These are phyloP conservation scores for Forbesichthys agassizii DNA, from an alignment of 2,113 vertebrate genomes.

Conservation along the genomic window DNA sequence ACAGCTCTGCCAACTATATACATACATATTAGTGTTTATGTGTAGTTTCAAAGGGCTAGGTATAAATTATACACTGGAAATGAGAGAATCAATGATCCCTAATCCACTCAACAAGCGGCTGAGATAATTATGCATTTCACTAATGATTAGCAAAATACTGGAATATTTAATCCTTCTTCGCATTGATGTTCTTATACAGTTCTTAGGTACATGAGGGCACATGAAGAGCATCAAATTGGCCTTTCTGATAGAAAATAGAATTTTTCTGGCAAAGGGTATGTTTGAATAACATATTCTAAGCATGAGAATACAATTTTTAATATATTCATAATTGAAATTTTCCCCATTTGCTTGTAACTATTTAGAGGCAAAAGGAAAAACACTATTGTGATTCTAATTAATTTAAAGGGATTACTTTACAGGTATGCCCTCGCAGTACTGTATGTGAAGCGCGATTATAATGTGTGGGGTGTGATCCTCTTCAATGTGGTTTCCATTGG, in stretches of 20 bases:
- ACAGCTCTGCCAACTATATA: slow-evolving; percentile 72
- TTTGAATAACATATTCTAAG: slow-evolving; percentile 58
- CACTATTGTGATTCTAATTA: slow-evolving; percentile 34
- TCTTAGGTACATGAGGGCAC: slow-evolving; percentile 66
- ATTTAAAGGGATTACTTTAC: slow-evolving; percentile 38
- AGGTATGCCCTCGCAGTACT: slow-evolving; percentile 14
- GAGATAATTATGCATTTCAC: slow-evolving; percentile 79
- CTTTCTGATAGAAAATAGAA: slow-evolving; percentile 69
- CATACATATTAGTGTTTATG: slow-evolving; percentile 60
- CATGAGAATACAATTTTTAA: slow-evolving; percentile 56
- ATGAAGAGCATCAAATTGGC: slow-evolving; percentile 73
- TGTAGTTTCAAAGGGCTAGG: slow-evolving; percentile 69
- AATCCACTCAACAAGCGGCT: slow-evolving; percentile 76
- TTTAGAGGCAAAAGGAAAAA: slow-evolving; percentile 57
- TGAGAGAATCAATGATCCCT: slow-evolving; percentile 68
- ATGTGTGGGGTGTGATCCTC: not conserved
- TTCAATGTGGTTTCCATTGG: not conserved
- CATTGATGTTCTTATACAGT: slow-evolving; percentile 71
- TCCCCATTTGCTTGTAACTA: slow-evolving; percentile 23
- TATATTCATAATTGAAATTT: slow-evolving; percentile 65
- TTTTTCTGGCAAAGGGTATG: slow-evolving; percentile 65
- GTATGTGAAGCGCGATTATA: slow-evolving; percentile 11
- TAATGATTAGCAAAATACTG: slow-evolving; percentile 80
- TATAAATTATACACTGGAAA: slow-evolving; percentile 59
- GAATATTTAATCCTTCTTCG: slow-evolving; percentile 78